Evolutionary conservation across 2,797 vertebrate genomes (phyloP).

Genomic region (Uromys caudimaculatus): DNA sequence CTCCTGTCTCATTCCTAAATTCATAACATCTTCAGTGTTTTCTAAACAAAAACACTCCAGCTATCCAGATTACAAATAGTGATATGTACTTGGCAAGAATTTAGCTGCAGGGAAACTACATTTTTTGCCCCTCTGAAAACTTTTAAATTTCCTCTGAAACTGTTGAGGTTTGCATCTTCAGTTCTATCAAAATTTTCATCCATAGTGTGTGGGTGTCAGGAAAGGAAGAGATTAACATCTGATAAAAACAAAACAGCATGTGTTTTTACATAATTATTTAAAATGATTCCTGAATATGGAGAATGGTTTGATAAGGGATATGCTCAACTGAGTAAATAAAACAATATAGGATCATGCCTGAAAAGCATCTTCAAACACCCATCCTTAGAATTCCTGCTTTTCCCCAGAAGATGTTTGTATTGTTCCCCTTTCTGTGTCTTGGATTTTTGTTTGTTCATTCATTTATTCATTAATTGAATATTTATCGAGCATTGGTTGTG

Average conservation of each 20-base stretch:
- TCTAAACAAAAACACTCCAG: slow-evolving; percentile 78
- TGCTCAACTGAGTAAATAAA: slow-evolving; percentile 40
- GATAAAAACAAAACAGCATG: slow-evolving; percentile 18
- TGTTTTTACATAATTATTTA: slow-evolving; percentile 56
- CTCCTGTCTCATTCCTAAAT: slow-evolving; percentile 74
- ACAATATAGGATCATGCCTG: background rate
- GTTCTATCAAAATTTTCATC: slow-evolving; percentile 57
- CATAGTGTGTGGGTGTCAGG: background rate
- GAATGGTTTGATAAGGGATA: slow-evolving; percentile 53
- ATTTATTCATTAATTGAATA: slow-evolving; percentile 26
- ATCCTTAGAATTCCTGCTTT: background rate
- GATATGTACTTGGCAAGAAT: slow-evolving; percentile 55
- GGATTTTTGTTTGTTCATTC: slow-evolving; percentile 25
- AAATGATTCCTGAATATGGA: slow-evolving; percentile 46
- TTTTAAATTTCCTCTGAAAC: slow-evolving; percentile 70
- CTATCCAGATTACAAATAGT: slow-evolving; percentile 72
- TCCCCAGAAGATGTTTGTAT: background rate
- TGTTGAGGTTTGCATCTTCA: slow-evolving; percentile 49
- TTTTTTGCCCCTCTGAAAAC: slow-evolving; percentile 18
- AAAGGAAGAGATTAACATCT: slow-evolving; percentile 53
- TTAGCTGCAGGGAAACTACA: slow-evolving; percentile 14
- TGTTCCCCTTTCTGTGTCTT: background rate
- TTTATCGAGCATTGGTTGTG: background rate
- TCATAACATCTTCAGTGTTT: slow-evolving; percentile 76
- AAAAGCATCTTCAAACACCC: slow-evolving; percentile 1